These are phyloP conservation scores for Calypte anna DNA, from an alignment of 2,113 vertebrate species.

Conservation along the genomic window DNA sequence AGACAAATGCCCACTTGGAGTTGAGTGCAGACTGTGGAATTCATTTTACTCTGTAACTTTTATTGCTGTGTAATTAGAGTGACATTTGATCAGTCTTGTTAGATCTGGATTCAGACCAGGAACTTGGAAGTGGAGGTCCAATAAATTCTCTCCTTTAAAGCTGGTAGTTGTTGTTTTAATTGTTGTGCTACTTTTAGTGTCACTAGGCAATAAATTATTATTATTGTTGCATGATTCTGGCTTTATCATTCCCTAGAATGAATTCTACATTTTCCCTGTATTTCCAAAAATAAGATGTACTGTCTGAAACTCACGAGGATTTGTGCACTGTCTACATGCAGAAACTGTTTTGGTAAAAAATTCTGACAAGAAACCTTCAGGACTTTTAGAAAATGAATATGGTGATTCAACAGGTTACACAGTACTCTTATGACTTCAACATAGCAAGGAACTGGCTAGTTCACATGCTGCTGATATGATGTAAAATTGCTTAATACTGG, in stretches of 20 bases:
- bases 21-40: constrained; percentile 64
- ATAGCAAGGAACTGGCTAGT: neutral
- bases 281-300: neutral
- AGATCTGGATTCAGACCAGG: constrained; percentile 53
- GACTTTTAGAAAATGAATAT: neutral
- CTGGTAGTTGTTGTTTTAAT: neutral
- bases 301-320: neutral
- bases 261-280: neutral
- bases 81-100: constrained; percentile 68
- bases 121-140: constrained; percentile 4
- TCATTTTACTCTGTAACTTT: constrained; percentile 70
- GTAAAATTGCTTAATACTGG: neutral
- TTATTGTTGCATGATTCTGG: neutral
- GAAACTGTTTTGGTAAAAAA: neutral
- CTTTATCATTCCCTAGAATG: neutral
- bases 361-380: neutral
- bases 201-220: neutral
- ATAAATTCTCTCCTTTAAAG: neutral
- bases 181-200: neutral
- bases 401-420: neutral
- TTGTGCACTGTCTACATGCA: neutral
- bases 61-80: constrained; percentile 71
- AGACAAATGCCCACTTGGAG: constrained; percentile 74
- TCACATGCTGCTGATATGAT: neutral
- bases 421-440: neutral